These are phyloP conservation scores for Thalassophryne amazonica DNA, from an alignment of 2,797 vertebrate genomes.

Conservation along the genomic window DNA sequence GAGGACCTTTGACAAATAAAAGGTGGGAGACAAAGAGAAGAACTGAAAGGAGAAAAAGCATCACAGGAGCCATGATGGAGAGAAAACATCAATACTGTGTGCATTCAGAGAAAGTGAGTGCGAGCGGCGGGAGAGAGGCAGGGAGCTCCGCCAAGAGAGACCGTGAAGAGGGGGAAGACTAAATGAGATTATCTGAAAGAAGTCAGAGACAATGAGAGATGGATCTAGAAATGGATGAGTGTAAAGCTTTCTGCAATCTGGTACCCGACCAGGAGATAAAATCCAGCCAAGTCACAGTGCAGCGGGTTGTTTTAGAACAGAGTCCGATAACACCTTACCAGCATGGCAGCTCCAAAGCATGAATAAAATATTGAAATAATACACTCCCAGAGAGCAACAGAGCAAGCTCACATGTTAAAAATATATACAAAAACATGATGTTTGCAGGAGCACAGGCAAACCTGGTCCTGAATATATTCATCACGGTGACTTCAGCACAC, in stretches of 20 bases:
- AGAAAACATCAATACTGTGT: slow-evolving; percentile 69
- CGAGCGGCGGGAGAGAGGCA: slow-evolving; percentile 54
- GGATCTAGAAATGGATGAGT: slow-evolving; percentile 56
- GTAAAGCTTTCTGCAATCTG: slow-evolving; percentile 47
- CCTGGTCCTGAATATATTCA: no score
- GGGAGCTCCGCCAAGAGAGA: slow-evolving; percentile 37
- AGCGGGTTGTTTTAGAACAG: slow-evolving; percentile 17
- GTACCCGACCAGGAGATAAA: slow-evolving; percentile 32
- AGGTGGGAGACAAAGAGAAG: slow-evolving; percentile 66
- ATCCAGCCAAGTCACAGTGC: slow-evolving; percentile 18
- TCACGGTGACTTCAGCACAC: no score
- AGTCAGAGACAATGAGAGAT: slow-evolving; percentile 66
- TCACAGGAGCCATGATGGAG: slow-evolving; percentile 64
- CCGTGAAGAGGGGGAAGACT: slow-evolving; percentile 54
- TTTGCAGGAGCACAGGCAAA: no score
- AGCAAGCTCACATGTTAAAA: no score
- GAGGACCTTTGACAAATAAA: slow-evolving; percentile 70
- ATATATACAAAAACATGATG: no score
- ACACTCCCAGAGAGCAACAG: no score
- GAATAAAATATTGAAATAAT: no score
- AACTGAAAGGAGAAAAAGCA: slow-evolving; percentile 66
- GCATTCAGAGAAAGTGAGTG: slow-evolving; percentile 60
- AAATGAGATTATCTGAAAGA: slow-evolving; percentile 75
- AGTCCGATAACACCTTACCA: slow-evolving; percentile 41
- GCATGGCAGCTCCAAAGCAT: no score